Percentiles rank a stretch among this genome's conserved stretches.
These are phyloP conservation scores for honey bee (Apis mellifera) DNA, from an alignment of 1,140 invertebrate genomes.

Conservation along the genomic window Amel_HAv3.1 CM009945.2:6421501-6422000, in stretches of 20 bases:
- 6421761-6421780: neutral
- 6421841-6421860: conserved; percentile 16
- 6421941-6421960: conserved; percentile 9
- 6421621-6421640: neutral
- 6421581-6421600: conserved; percentile 14
- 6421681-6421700: neutral
- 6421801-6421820: conserved; percentile 25
- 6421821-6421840: neutral
- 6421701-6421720: neutral
- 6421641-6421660: neutral
- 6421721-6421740: conserved; percentile 22
- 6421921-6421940: conserved; percentile 2
- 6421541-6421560: conserved; percentile 6
- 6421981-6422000: too few species aligned
- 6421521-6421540: conserved; percentile 60
- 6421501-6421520: conserved; percentile 52
- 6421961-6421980: neutral
- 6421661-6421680: too few species aligned
- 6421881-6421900: conserved; percentile 36
- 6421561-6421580: neutral
- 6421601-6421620: neutral
- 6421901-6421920: neutral
- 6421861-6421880: conserved; percentile 6
- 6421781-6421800: neutral
- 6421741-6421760: conserved; percentile 28